These are phyloP conservation scores for Pelobates fuscus DNA, from an alignment of 2,113 vertebrate species.

Conservation along the genomic window DNA sequence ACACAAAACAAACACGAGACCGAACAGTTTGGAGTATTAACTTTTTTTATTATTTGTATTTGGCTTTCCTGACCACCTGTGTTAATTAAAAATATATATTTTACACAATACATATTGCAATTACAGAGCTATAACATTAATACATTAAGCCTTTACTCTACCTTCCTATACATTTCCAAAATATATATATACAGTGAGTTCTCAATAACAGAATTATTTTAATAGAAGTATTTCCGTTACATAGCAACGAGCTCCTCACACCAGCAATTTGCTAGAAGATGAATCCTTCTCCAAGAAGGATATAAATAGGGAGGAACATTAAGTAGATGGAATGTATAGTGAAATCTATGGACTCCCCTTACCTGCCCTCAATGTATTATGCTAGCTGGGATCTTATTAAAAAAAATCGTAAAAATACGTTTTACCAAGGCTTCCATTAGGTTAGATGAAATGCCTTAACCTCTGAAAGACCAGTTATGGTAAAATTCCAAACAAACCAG, in stretches of 20 bases:
- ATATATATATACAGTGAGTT: slow-evolving; percentile 26
- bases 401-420: no score
- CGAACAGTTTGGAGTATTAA: not conserved
- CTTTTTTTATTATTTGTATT: slow-evolving; percentile 33
- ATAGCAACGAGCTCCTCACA: slow-evolving; percentile 51
- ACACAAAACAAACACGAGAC: not conserved
- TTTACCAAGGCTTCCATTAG: no score
- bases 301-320: slow-evolving; percentile 6
- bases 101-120: slow-evolving; percentile 17
- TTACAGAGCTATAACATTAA: slow-evolving; percentile 19
- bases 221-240: slow-evolving; percentile 23
- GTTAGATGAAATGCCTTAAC: no score
- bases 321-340: slow-evolving; percentile 31
- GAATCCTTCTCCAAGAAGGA: slow-evolving; percentile 53
- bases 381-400: no score
- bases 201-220: slow-evolving; percentile 22
- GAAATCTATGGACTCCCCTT: not conserved
- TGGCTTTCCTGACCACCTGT: slow-evolving; percentile 11
- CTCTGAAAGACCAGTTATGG: no score
- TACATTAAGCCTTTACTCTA: slow-evolving; percentile 17
- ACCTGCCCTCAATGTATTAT: no score
- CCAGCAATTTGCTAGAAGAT: slow-evolving; percentile 56
- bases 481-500: no score
- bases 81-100: slow-evolving; percentile 34
- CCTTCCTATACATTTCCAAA: slow-evolving; percentile 14